Evolutionary conservation across 2,797 vertebrate species (phyloP).

Genomic region (Crocidura indochinensis): DNA sequence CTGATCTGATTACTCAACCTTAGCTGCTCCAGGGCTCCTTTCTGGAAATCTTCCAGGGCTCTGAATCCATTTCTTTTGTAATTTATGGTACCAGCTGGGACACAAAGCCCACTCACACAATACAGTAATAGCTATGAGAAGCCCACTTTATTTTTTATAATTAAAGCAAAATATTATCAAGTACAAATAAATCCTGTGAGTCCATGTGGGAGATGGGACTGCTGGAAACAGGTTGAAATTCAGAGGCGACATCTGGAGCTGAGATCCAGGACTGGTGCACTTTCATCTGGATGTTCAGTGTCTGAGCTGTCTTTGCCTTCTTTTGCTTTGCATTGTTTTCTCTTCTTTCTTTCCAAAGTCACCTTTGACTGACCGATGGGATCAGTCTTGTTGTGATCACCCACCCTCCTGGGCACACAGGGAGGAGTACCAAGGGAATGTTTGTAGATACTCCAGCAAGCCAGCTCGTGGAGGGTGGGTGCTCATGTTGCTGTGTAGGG

Average conservation of each 20-base stretch:
- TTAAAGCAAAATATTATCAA: conserved; percentile 68
- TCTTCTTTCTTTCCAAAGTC: conserved; percentile 19
- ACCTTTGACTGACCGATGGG: not conserved
- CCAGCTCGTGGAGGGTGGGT: not conserved
- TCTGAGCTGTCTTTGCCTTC: not conserved
- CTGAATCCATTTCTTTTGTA: conserved; percentile 13
- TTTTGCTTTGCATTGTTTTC: not conserved
- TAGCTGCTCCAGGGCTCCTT: not conserved
- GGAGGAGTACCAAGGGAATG: not conserved
- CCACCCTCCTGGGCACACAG: too few species aligned
- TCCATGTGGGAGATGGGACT: not conserved
- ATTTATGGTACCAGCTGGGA: conserved; percentile 61
- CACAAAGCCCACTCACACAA: conserved; percentile 49
- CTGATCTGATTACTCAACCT: too few species aligned
- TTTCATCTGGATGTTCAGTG: not conserved
- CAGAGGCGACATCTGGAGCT: conserved; percentile 40
- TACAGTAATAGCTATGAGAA: conserved; percentile 34
- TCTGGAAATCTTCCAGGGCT: not conserved
- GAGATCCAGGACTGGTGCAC: not conserved
- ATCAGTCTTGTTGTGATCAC: not conserved
- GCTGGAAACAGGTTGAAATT: conserved; percentile 24
- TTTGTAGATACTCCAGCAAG: not conserved
- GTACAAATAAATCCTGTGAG: conserved; percentile 61
- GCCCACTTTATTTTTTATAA: not conserved
- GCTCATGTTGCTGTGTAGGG: not conserved